These are phyloP conservation scores for Bolinopsis microptera DNA, from an alignment of 37 sponge, comb jelly and placozoan genomes.

Conservation along the genomic window DNA sequence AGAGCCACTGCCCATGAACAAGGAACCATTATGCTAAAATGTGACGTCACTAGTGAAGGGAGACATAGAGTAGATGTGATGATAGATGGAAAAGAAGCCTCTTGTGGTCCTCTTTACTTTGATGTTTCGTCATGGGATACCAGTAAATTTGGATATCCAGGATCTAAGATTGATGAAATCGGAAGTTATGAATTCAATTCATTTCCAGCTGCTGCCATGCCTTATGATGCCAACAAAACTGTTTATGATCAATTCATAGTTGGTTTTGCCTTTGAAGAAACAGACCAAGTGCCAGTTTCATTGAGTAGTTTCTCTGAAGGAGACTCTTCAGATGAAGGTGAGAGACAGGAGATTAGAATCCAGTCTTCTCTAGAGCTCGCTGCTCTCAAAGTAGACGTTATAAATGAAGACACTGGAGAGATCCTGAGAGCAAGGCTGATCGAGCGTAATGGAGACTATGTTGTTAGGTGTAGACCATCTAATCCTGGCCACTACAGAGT, in stretches of 20 bases:
- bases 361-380: background rate
- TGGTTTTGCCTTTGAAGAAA: background rate
- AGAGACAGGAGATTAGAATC: background rate
- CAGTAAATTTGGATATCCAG: background rate
- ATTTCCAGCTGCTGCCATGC: background rate
- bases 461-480: constrained; percentile 14
- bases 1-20: background rate
- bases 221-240: background rate
- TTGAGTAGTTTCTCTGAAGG: background rate
- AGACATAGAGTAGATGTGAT: background rate
- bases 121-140: background rate
- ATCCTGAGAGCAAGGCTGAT: constrained; percentile 4
- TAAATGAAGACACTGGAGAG: constrained; percentile 11
- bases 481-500: constrained; percentile 1
- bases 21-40: background rate
- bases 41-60: background rate
- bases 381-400: constrained; percentile 5
- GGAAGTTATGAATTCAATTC: background rate
- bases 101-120: constrained; percentile 19
- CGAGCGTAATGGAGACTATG: constrained; percentile 23
- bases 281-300: background rate
- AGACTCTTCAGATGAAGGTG: background rate
- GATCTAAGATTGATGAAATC: background rate
- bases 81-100: background rate
- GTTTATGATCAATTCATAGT: background rate